Conservation (phyloP, 2,888 invertebrate genomes). For the Acronicta aceris region DNA sequence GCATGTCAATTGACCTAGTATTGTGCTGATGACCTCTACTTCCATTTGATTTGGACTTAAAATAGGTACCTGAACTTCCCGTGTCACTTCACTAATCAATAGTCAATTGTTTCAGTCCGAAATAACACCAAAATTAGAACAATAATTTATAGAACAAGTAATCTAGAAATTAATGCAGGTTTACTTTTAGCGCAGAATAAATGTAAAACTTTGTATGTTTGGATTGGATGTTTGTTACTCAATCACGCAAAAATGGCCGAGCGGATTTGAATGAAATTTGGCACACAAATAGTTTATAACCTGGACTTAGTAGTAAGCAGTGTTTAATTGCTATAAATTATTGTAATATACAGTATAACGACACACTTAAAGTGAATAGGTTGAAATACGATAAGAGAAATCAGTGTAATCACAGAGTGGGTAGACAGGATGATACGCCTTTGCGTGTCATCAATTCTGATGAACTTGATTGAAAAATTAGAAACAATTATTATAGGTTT, state of each 20-base stretch:
- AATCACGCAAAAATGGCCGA: too few species aligned
- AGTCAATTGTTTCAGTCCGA: slow-evolving; percentile 10
- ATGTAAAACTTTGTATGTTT: too few species aligned
- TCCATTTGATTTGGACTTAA: slow-evolving; percentile 25
- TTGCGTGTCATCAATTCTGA: slow-evolving; percentile 35
- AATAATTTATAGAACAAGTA: background rate
- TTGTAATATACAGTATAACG: slow-evolving; percentile 11
- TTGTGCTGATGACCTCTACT: slow-evolving; percentile 35
- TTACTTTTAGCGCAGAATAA: too few species aligned
- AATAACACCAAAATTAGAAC: slow-evolving; percentile 14
- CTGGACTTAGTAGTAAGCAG: too few species aligned
- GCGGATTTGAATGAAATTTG: too few species aligned
- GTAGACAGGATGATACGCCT: slow-evolving; percentile 16
- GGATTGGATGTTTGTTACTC: too few species aligned
- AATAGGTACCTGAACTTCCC: slow-evolving; percentile 31
- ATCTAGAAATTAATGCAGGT: background rate
- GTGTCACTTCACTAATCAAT: slow-evolving; percentile 25
- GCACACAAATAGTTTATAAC: too few species aligned
- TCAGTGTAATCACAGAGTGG: slow-evolving; percentile 37
- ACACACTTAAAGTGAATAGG: slow-evolving; percentile 19
- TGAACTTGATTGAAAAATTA: slow-evolving; percentile 35
- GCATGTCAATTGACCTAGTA: slow-evolving; percentile 43
- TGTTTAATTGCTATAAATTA: background rate
- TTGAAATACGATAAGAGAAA: slow-evolving; percentile 35
- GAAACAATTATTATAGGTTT: slow-evolving; percentile 3